These are phyloP conservation scores for Mythimna ferrago DNA, from an alignment of 2,888 invertebrate species.

Conservation along the genomic window DNA sequence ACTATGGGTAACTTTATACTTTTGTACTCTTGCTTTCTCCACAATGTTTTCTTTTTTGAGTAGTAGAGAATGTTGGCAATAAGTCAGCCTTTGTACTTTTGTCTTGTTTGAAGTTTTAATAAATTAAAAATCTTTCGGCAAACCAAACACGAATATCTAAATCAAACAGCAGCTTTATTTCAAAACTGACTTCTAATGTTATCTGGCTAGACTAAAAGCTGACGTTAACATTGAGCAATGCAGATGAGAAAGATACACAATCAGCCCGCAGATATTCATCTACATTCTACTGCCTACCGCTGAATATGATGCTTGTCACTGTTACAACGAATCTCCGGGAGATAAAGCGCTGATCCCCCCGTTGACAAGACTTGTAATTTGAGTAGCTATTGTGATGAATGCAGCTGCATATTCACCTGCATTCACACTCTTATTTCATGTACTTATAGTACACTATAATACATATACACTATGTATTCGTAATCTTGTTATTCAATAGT, in stretches of 20 bases:
- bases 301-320: constrained; percentile 34
- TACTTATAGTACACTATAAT: neutral
- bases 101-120: too few species aligned
- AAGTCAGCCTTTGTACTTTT: too few species aligned
- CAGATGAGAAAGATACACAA: constrained; percentile 25
- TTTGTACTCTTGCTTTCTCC: too few species aligned
- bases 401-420: constrained; percentile 53
- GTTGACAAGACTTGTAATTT: constrained; percentile 50
- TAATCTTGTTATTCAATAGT: neutral
- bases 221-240: constrained; percentile 1
- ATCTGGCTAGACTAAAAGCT: neutral
- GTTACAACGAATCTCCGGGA: constrained; percentile 25
- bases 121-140: neutral
- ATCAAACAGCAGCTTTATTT: neutral
- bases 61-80: too few species aligned
- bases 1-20: too few species aligned
- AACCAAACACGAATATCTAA: neutral
- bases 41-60: too few species aligned
- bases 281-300: neutral
- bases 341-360: constrained; percentile 52
- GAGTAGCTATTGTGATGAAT: constrained; percentile 47
- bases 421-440: constrained; percentile 23
- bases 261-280: constrained; percentile 35
- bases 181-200: neutral
- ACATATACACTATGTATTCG: neutral